phyloP scores from a whole-genome alignment of 2,113 vertebrate genomes.

The Thunnus maccoyii region DNA sequence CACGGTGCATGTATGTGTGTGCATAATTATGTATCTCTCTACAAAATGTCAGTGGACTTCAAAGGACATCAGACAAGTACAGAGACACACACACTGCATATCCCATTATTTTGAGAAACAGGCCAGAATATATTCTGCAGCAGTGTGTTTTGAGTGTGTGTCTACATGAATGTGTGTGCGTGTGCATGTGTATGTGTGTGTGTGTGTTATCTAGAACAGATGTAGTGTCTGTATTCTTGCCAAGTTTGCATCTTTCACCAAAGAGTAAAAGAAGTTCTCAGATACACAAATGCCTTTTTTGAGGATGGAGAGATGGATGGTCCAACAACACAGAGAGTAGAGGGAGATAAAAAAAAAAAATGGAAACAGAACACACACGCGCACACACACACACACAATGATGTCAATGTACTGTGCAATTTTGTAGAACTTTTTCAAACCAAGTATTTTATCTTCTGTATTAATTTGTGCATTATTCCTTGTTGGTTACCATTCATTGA shows the following conservation, averaged over 20 bases:
- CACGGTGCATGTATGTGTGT: not conserved
- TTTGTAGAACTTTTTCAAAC: not conserved
- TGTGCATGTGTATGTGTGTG: not conserved
- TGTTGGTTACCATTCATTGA: not conserved
- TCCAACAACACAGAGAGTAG: not conserved
- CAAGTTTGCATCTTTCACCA: constrained; percentile 35
- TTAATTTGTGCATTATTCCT: no score
- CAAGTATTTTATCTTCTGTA: not conserved
- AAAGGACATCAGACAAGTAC: constrained; percentile 65
- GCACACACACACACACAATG: not conserved
- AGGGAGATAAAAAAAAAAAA: not conserved
- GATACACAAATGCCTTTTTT: no score
- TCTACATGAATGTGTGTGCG: not conserved
- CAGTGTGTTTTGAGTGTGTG: constrained; percentile 12
- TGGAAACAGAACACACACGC: not conserved
- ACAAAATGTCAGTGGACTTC: constrained; percentile 73
- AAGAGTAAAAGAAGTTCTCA: constrained; percentile 39
- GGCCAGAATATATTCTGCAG: constrained; percentile 42
- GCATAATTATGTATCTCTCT: constrained; percentile 60
- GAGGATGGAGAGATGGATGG: not conserved
- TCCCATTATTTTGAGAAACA: constrained; percentile 67
- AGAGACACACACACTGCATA: constrained; percentile 44
- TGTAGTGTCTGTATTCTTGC: constrained; percentile 25
- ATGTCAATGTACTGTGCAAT: not conserved
- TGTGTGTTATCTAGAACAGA: constrained; percentile 17